Percentiles rank a stretch among this genome's conserved stretches.
These are phyloP conservation scores for Danaus melanippus DNA, from an alignment of 1,140 invertebrate genomes.

Conservation along the genomic window DNA sequence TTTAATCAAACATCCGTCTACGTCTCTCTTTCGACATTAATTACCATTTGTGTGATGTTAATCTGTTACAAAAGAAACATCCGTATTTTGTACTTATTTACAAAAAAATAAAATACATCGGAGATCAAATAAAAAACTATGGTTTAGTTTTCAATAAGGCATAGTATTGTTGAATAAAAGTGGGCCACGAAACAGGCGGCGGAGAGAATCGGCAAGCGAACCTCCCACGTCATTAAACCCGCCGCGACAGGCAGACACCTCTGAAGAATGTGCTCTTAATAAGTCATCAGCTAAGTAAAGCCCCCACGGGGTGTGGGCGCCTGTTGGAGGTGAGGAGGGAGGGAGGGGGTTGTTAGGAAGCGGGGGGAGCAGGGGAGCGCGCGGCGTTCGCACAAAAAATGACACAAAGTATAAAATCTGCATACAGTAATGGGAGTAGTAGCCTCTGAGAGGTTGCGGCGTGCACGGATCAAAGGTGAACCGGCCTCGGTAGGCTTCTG, in stretches of 20 bases:
- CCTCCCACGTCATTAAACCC: conserved; percentile 60
- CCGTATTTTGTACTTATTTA: conserved; percentile 15
- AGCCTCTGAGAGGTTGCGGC: conserved; percentile 52
- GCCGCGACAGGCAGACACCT: conserved; percentile 63
- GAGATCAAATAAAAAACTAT: conserved; percentile 15
- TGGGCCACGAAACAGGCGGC: conserved; percentile 30
- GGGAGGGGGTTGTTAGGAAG: conserved; percentile 14
- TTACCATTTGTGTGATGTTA: conserved; percentile 23
- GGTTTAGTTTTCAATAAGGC: conserved; percentile 23
- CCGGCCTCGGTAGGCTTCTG: conserved; percentile 24
- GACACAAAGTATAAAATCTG: conserved; percentile 68
- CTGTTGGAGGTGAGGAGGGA: conserved; percentile 20
- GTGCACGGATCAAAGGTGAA: conserved; percentile 53
- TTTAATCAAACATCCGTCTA: conserved; percentile 26
- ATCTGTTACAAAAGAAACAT: conserved; percentile 18
- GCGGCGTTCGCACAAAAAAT: conserved; percentile 56
- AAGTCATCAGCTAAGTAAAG: conserved; percentile 70
- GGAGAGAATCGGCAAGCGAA: conserved; percentile 34
- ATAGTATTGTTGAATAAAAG: conserved; percentile 29
- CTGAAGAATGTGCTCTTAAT: conserved; percentile 69
- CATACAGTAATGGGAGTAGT: conserved; percentile 57
- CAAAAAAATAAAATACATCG: conserved; percentile 15
- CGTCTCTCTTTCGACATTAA: conserved; percentile 17
- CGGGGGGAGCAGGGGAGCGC: conserved; percentile 14
- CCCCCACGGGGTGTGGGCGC: conserved; percentile 34